Evolutionary conservation across 2,888 invertebrate genomes (phyloP).

Genomic region (Seladonia tumulorum): DNA sequence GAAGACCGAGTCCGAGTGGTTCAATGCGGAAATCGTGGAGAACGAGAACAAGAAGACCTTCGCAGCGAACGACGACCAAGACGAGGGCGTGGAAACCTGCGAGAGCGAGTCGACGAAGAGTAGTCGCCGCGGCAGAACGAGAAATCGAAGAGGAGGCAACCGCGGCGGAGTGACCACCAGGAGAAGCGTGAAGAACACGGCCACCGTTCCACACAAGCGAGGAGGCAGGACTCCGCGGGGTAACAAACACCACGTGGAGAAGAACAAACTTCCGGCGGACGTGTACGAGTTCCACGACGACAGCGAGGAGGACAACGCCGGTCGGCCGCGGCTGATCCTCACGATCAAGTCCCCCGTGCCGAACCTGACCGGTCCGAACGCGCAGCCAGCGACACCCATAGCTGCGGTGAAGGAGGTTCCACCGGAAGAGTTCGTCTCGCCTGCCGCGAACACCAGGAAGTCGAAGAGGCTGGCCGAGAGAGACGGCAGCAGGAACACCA

Average conservation of each 20-base stretch:
- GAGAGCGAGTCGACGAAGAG: slow-evolving; percentile 79
- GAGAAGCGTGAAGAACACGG: slow-evolving; percentile 84
- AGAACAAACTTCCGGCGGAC: slow-evolving; percentile 88
- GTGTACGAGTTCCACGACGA: slow-evolving; percentile 97
- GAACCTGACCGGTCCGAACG: slow-evolving; percentile 78
- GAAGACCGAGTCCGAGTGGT: slow-evolving; percentile 80
- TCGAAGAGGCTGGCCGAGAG: slow-evolving; percentile 92
- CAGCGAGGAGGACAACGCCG: slow-evolving; percentile 89
- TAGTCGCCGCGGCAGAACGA: slow-evolving; percentile 83
- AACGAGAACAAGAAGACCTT: slow-evolving; percentile 78
- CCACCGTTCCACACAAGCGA: slow-evolving; percentile 75
- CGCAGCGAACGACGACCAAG: slow-evolving; percentile 77
- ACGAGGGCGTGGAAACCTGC: slow-evolving; percentile 82
- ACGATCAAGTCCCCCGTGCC: slow-evolving; percentile 91
- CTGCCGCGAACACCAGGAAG: slow-evolving; percentile 90
- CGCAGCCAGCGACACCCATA: slow-evolving; percentile 82
- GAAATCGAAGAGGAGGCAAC: slow-evolving; percentile 79
- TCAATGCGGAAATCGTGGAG: slow-evolving; percentile 75
- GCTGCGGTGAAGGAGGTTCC: slow-evolving; percentile 85
- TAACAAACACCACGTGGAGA: slow-evolving; percentile 84
- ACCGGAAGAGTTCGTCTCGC: slow-evolving; percentile 87
- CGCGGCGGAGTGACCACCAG: slow-evolving; percentile 87
- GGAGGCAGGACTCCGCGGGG: slow-evolving; percentile 84
- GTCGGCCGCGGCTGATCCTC: slow-evolving; percentile 90
- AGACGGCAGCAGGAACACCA: slow-evolving; percentile 90